These are phyloP conservation scores for Otolemur crassicaudatus DNA, from an alignment of 2,797 vertebrate genomes.

Conservation along the genomic window DNA sequence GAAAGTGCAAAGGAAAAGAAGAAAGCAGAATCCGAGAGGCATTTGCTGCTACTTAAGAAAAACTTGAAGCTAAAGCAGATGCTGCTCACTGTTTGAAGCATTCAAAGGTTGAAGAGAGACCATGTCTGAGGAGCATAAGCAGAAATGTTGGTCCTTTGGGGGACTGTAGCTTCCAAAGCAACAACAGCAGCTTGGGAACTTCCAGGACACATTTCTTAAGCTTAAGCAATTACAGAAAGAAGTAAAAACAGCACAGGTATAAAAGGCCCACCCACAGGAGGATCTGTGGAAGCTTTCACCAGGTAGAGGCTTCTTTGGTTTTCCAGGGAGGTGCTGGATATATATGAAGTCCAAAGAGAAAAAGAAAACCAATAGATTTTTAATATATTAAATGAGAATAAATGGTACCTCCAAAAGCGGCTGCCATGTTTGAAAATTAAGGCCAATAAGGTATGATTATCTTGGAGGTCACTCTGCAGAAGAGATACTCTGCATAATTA, in stretches of 20 bases:
- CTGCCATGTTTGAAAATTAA: neutral
- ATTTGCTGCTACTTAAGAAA: neutral
- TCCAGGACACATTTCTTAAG: neutral
- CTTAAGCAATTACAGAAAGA: neutral
- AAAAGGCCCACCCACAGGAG: neutral
- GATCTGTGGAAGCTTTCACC: neutral
- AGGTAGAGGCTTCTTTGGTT: neutral
- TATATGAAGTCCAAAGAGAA: neutral
- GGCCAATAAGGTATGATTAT: neutral
- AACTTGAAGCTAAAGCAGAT: neutral
- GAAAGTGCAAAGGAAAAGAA: neutral
- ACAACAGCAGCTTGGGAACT: neutral
- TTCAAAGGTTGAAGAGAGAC: neutral
- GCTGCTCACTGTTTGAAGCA: neutral
- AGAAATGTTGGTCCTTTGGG: neutral
- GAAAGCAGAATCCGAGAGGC: neutral
- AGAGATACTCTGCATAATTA: neutral
- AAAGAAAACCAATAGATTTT: neutral
- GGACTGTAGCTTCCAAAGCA: neutral
- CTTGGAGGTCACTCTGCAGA: neutral
- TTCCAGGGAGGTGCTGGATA: neutral
- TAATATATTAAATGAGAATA: neutral
- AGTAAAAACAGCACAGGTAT: neutral
- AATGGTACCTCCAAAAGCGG: neutral
- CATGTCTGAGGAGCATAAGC: neutral